Percentiles rank a stretch among this genome's conserved stretches.
These are phyloP conservation scores for Rafetus swinhoei DNA, from an alignment of 2,113 vertebrate genomes.

Conservation along the genomic window DNA sequence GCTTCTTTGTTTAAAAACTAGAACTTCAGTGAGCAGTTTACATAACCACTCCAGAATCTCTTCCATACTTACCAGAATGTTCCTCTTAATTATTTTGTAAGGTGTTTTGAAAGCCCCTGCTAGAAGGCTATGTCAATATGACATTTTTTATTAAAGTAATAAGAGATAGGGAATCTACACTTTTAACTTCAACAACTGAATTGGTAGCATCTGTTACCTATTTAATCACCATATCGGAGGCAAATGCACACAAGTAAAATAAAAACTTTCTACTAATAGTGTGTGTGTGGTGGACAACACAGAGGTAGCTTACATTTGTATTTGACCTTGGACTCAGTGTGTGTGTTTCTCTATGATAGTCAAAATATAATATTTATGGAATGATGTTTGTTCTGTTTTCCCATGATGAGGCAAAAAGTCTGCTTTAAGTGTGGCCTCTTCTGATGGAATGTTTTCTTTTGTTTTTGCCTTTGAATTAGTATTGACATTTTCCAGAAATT, in stretches of 20 bases:
- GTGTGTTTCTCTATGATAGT: neutral
- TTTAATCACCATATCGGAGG: neutral
- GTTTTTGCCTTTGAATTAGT: constrained; percentile 51
- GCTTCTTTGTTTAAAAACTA: neutral
- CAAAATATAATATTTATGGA: neutral
- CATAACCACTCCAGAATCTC: neutral
- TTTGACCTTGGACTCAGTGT: neutral
- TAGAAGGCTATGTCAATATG: neutral
- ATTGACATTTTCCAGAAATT: constrained; percentile 79
- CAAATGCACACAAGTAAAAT: neutral
- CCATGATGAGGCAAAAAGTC: neutral
- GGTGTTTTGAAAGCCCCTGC: neutral
- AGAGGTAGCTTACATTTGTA: neutral
- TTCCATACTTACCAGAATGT: neutral
- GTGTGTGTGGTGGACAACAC: neutral
- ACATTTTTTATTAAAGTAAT: neutral
- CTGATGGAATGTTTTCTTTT: constrained; percentile 26
- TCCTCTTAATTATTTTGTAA: neutral
- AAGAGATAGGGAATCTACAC: neutral
- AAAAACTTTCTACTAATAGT: neutral
- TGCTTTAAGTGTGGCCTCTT: neutral
- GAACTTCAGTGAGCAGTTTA: neutral
- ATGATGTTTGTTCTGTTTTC: neutral
- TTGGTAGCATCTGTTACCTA: neutral
- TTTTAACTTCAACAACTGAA: neutral